Conservation (phyloP, 2,113 vertebrate species). For the Sarotherodon lohbergeri region DNA sequence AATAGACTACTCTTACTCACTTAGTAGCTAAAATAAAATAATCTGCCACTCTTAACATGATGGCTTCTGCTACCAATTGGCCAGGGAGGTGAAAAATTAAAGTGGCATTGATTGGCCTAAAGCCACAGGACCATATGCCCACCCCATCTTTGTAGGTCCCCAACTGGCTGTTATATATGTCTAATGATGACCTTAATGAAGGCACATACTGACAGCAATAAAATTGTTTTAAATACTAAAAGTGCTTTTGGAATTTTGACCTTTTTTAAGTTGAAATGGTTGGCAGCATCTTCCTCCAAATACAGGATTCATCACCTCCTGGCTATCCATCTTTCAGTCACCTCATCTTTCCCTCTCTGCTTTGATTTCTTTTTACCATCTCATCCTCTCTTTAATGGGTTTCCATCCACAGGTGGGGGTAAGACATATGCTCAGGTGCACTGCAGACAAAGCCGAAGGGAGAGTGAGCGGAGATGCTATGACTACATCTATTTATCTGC, state of each 20-base stretch:
- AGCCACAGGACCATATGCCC: not conserved
- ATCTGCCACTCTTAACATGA: not conserved
- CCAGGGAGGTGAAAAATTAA: slow-evolving; percentile 13
- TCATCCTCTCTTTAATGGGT: slow-evolving; percentile 4
- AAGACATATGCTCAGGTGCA: slow-evolving; percentile 53
- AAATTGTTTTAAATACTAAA: not conserved
- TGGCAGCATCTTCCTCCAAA: not conserved
- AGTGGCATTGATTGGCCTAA: not conserved
- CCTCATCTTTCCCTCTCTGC: slow-evolving; percentile 9
- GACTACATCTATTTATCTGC: slow-evolving; percentile 50
- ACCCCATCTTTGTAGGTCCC: not conserved
- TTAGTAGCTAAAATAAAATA: not conserved
- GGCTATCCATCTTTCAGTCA: slow-evolving; percentile 5
- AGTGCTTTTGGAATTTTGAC: not conserved
- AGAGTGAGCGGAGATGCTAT: slow-evolving; percentile 33
- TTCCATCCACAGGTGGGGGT: slow-evolving; percentile 1
- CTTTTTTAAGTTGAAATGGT: not conserved
- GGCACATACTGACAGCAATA: not conserved
- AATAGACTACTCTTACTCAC: not conserved
- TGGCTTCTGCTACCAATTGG: slow-evolving; percentile 11
- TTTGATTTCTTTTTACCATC: slow-evolving; percentile 11
- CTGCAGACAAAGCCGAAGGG: slow-evolving; percentile 37
- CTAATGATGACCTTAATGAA: not conserved
- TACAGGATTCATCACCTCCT: slow-evolving; percentile 33
- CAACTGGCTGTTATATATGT: not conserved